Base-by-base conservation (phyloP, 1,140 invertebrate genomes). In the Cardiocondyla obscurior region DNA sequence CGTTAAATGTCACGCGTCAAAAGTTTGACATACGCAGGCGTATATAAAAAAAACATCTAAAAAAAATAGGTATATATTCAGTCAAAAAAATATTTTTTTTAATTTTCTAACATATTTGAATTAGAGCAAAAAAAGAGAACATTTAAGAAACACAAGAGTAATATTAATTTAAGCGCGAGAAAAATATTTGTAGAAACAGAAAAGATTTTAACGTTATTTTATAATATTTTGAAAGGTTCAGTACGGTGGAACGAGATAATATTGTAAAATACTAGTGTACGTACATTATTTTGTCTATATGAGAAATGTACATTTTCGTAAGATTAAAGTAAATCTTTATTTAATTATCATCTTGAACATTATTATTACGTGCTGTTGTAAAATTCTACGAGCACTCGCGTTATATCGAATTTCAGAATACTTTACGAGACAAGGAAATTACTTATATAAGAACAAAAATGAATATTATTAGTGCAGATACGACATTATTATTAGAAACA, bases 241-340 rank as follows among this genome's bases (percentile, higher is more conserved):
- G 22, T n/a, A 62, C 1, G n/a, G 39, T 46, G 55, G 62, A 74
- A 74, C 62, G 4, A 46, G 6, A 73, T 58, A 58, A 74, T 62
- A n/a, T 62, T 28, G 36, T 19, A 12, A 46, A 28, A 22, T 44
- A 19, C 4, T 58, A 3, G 33, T 12, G 25, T 25, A 36, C 42
- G 8, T 25, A 8, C 0, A n/a, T n/a, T 10, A n/a, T 0, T 8
- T 19, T 25, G 5, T 12, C 12, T 53, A 28, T 36, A 51, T 22
- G 19, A 22, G 30, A 19, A 51, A 12, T 57, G 8, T 33, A 28
- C 49, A 46, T 44, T 6, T 36, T 28, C 10, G 16, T 42, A 42
- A 19, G n/a, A 49, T 51, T 62, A 42, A 42, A 72, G n/a, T 42
- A n/a, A 74, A 19, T n/a, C 1, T 74, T 39, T 51, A 53, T 33